Base-by-base conservation (phyloP, 1,140 invertebrate species). In the Cataglyphis hispanica region DNA sequence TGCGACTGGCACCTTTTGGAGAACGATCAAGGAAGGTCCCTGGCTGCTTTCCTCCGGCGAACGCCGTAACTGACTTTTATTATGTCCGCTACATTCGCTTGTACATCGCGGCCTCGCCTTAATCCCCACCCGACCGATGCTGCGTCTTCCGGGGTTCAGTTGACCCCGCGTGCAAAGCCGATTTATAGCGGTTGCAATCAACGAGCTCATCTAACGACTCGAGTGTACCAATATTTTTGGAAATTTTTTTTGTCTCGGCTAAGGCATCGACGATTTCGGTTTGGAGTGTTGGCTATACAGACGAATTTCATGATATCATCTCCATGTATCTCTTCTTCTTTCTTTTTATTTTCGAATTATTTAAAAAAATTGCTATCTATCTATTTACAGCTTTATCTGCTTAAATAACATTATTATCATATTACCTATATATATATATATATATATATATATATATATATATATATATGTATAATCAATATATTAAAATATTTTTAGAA, bases 1-100 rank as follows among this genome's bases (percentile, higher is more conserved):
- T 58, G 34, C 63, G 84, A 43, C 63, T 83, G 80, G 86, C 85
- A 86, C 83, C 88, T 89, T 89, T 89, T 89, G 87, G 88, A 89
- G 88, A 89, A 89, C 84, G 87, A 89, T 89, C 84, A 83, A 89
- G 84, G 80, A 89, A 86, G 77, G 76, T 86, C 64, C 70, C 72
- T 43, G 37, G 40, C 64, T 31, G 34, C 31, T 56, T 19, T 67
- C 76, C 22, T 25, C 46, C 46, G 69, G 74, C 58, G 70, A 77
- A 84, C 63, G 72, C 34, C n/a, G 58, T 58, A 58, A 60, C 56
- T 87, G 64, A 87, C 87, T 88, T 77, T 90, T 90, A 89, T 86
- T 89, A 86, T 86, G 87, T 87, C 43, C 64, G 72, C 69, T 70
- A 80, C 76, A 80, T 85, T 80, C 88, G 84, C 78, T 50, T 75